Percentiles rank a stretch among this genome's conserved stretches.
Conservation (phyloP, 92 coral and sea anemone genomes). For the Plumapathes pennacea region DNA sequence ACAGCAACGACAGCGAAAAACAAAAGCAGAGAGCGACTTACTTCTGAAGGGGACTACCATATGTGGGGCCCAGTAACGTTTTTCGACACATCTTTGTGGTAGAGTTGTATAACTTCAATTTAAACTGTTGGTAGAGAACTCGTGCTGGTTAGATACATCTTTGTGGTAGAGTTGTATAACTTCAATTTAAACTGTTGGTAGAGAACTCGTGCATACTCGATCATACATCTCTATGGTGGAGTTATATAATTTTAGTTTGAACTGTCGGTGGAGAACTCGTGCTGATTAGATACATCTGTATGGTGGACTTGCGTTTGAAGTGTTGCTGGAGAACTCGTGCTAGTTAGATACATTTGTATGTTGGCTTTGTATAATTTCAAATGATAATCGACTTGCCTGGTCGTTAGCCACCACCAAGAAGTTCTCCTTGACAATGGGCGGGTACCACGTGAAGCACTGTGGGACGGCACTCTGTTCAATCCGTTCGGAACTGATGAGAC, state of each 20-base stretch:
- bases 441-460: conserved; percentile 97
- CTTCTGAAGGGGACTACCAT: conserved; percentile 93
- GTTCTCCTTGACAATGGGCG: conserved; percentile 95
- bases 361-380: conserved; percentile 90
- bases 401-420: conserved; percentile 91
- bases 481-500: conserved; percentile 86
- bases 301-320: conserved; percentile 91
- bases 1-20: neutral
- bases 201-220: neutral
- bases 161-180: conserved; percentile 86
- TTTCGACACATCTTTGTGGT: conserved; percentile 97
- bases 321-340: conserved; percentile 1
- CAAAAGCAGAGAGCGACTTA: conserved; percentile 14
- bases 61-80: conserved; percentile 91
- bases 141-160: neutral
- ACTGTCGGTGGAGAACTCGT: conserved; percentile 22
- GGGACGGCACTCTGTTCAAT: conserved; percentile 98
- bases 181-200: conserved; percentile 76
- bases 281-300: neutral
- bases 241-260: conserved; percentile 87
- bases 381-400: conserved; percentile 65
- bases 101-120: conserved; percentile 86
- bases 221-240: conserved; percentile 92
- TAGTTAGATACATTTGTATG: conserved; percentile 73
- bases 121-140: conserved; percentile 49